These are phyloP conservation scores for Macrosiphum euphorbiae DNA, from an alignment of 2,888 invertebrate genomes.

Conservation along the genomic window DNA sequence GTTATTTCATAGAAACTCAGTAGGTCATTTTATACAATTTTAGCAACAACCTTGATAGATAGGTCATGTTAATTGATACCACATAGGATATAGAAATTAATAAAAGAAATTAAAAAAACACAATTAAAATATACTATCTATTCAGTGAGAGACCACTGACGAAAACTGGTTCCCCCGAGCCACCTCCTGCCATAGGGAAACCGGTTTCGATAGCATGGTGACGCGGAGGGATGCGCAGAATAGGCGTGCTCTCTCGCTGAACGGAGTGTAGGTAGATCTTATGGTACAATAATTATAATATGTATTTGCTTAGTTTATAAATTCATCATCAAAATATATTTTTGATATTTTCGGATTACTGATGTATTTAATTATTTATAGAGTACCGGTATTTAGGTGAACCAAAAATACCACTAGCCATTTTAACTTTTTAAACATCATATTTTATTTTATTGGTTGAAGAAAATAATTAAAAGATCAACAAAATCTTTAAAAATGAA, in stretches of 20 bases:
- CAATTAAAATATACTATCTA: background rate
- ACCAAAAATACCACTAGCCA: background rate
- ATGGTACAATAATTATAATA: background rate
- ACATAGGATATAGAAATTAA: background rate
- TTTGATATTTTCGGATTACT: background rate
- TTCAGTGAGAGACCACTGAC: too few species aligned
- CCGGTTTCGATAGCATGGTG: too few species aligned
- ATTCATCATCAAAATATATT: background rate
- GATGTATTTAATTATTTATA: background rate
- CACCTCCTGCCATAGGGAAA: too few species aligned
- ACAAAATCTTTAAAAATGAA: background rate
- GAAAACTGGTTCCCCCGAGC: too few species aligned
- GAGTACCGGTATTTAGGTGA: background rate
- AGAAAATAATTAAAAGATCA: background rate
- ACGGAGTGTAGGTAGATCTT: background rate
- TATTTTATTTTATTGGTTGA: background rate
- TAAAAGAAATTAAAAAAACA: background rate
- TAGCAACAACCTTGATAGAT: background rate
- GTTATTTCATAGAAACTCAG: conserved; percentile 11
- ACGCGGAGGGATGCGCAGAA: too few species aligned
- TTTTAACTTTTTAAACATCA: background rate
- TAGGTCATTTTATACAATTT: background rate
- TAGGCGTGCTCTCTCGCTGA: too few species aligned
- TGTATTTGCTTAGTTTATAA: background rate
- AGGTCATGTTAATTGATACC: background rate